Evolutionary conservation across 2,888 invertebrate species (phyloP), one percentile per base, ranked within the genome.

Genomic region (Bellardia pandia): DNA sequence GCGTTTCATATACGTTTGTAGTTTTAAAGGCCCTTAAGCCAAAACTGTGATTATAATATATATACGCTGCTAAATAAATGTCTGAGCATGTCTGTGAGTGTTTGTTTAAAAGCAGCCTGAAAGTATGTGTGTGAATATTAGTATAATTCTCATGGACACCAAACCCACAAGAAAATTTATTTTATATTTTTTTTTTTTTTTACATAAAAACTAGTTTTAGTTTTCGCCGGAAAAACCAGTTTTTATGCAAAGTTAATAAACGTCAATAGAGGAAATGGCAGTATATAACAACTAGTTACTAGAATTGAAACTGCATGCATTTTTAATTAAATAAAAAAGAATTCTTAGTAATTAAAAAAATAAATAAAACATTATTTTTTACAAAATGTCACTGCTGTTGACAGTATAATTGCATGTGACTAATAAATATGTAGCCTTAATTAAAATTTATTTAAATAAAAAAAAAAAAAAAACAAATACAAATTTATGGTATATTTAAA

Each of bases 21-120:
- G 37, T 51, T 69, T 68, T 69, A 51, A 69, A 51, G 51, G 69
- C 69, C 69, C 69, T 33, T 69, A 69, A 69, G 69, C 69, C 69
- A 69, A 51, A 69, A 53, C 33, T 69, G 51, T 69, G 51, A 69
- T 69, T 69, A 69, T 69, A 62, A 62, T 62, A 62, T 33, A 62
- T 60, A 6, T 23, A 23, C 23, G 33, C 33, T 14, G 4, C 3
- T 45, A 51, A 5, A 58, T 58, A 48, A 30, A 77, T 42, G 53
- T 58, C 58, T 58, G 51, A 51, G 56, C 13, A 62, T 37, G 37
- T 62, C n/a, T 9, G 11, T 13, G 30, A 33, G 7, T 62, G 14
- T 14, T 45, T 9, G 33, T 4, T 3, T 45, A 11, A 9, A 62
- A n/a, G 13, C 37, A 37, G 60, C 13, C 13, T 60, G 33, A 3